Conservation (phyloP, 2,797 vertebrate species). For the Bucorvus abyssinicus region DNA sequence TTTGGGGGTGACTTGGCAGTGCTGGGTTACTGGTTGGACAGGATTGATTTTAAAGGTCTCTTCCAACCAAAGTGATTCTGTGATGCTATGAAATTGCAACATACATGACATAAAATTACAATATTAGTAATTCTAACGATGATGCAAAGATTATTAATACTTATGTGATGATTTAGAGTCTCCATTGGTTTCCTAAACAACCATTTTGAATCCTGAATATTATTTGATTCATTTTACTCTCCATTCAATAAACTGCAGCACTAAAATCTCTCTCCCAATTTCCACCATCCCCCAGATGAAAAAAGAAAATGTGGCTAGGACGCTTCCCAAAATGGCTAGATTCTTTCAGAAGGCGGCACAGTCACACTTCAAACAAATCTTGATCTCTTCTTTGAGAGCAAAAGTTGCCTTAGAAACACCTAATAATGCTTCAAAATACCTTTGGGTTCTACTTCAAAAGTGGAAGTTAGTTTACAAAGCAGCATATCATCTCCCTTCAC, state of each 20-base stretch:
- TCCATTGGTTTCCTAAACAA: background rate
- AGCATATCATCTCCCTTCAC: background rate
- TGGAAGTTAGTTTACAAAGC: background rate
- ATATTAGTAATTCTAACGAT: background rate
- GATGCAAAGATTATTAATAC: background rate
- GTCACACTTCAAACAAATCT: background rate
- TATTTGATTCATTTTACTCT: background rate
- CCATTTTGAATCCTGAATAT: background rate
- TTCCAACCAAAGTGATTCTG: too few species aligned
- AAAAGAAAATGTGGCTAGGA: background rate
- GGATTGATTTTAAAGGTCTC: too few species aligned
- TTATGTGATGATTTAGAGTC: background rate
- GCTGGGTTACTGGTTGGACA: too few species aligned
- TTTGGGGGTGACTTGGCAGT: too few species aligned
- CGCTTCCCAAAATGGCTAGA: rapidly evolving
- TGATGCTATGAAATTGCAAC: background rate
- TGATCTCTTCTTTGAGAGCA: background rate
- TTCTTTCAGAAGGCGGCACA: background rate
- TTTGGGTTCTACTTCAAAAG: background rate
- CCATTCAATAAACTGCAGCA: background rate
- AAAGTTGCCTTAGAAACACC: background rate
- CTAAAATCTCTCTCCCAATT: background rate
- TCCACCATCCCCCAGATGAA: background rate
- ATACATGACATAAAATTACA: background rate
- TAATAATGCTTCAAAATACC: background rate